Evolutionary conservation across 2,113 vertebrate genomes (phyloP), one percentile per base, ranked within the genome.

Genomic region (Datnioides undecimradiatus): DNA sequence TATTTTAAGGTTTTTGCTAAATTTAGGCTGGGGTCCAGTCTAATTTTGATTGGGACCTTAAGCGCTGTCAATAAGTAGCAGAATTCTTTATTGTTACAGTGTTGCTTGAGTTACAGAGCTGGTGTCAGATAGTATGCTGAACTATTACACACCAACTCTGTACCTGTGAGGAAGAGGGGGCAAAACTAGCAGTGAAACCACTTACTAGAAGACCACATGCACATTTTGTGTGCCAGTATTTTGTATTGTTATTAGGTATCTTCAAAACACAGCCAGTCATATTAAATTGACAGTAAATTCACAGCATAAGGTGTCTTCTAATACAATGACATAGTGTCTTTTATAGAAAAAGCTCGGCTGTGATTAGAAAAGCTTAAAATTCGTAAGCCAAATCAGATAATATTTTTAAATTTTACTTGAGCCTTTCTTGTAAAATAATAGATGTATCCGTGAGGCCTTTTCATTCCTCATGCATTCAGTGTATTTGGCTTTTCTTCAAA

Each of bases 51-150:
- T 43, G 36, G 76, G 72, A 77, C 65, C 59, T 8, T 27, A 84
- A 81, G 75, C 83, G 71, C 77, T 68, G 62, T 86, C 77, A 70
- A 82, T n/a, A 72, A 78, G 80, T 74, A 86, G 83, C 58, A 75
- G 34, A 76, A 82, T 72, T 45, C 45, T 84, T 86, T 84, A 52
- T 70, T 27, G 38, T 41, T 33, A 25, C 48, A n/a, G 14, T 83
- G 29, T 17, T 74, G 46, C 65, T 54, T 66, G 52, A 68, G 52
- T 67, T 71, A 36, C 57, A 74, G 36, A 38, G 79, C 27, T 41
- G 10, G 16, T 52, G 54, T 68, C 21, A 46, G 62, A 48, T 33
- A 58, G 51, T n/a, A 14, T 70, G 75, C 57, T 57, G 75, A 71
- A 79, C 65, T 46, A n/a, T n/a, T n/a, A n/a, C n/a, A n/a, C n/a